Evolutionary conservation across 1,140 invertebrate species (phyloP), one percentile per base, ranked within the genome.

Genomic region (Caenorhabditis brenneri): DNA sequence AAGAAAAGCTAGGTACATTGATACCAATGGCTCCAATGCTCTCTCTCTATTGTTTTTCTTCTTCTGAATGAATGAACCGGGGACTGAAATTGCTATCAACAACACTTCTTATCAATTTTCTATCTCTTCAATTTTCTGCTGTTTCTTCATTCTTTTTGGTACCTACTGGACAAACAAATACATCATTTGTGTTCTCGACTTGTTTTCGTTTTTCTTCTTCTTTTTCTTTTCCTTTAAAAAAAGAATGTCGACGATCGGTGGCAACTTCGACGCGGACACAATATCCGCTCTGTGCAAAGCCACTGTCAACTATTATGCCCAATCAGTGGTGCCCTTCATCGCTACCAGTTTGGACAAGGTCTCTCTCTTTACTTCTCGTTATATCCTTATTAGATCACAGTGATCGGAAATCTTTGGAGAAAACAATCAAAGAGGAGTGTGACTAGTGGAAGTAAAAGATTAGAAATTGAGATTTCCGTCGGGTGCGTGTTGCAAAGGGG

Each of bases 231-330:
- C 16, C 58, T n/a, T n/a, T n/a, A n/a, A n/a, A n/a, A n/a, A n/a
- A n/a, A n/a, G 36, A 65, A 65, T 65, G 58, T 16, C 58, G 29
- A n/a, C 58, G 33, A 65, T 65, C 33, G 33, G 58, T 39, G 58
- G 58, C 58, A 65, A 80, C 49, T 48, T 80, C 16, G 49, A 80
- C n/a, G 49, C 79, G 7, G 51, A 48, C 51, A 80, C 27, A 27
- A 48, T 80, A 55, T 51, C 49, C n/a, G 79, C 46, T 10, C 46
- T 80, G 46, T 51, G 46, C 49, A 48, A 80, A 39, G 33, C 51
- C 49, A 80, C 79, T 12, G 16, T 80, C 15, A 42, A 55, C 24
- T 80, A 80, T 55, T 80, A 80, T 80, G 79, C 49, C 29, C 79
- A 80, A 29, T 7, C 53, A 24, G 53, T 55, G 19, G 53, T 55